A percentile compares a stretch with the other conserved stretches of the same genome.
Conservation (phyloP, 2,113 vertebrate species). For the Aspidoscelis tigris region DNA sequence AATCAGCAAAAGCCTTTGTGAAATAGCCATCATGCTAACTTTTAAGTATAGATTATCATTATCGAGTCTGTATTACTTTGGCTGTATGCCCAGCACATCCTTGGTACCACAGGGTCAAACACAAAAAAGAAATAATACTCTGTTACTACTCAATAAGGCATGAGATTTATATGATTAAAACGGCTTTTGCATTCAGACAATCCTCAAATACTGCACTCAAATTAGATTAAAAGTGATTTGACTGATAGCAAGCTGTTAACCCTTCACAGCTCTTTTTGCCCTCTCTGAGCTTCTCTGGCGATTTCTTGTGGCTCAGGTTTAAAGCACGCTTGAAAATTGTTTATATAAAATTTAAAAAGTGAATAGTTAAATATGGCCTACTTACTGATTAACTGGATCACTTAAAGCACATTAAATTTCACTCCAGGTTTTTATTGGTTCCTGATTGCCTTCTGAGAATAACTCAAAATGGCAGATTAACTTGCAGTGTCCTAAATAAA, state of each 20-base stretch:
- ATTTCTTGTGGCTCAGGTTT: conserved; percentile 59
- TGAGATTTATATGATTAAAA: conserved; percentile 66
- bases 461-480: neutral
- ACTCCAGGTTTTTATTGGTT: neutral
- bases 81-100: conserved; percentile 73
- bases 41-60: conserved; percentile 73
- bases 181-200: conserved; percentile 65
- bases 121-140: conserved; percentile 63
- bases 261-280: conserved; percentile 44
- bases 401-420: neutral
- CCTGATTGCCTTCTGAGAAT: neutral
- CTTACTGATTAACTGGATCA: neutral
- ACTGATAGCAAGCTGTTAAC: conserved; percentile 59
- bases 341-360: conserved; percentile 50
- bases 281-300: conserved; percentile 49
- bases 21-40: conserved; percentile 66
- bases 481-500: neutral
- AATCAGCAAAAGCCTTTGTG: conserved; percentile 38
- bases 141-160: conserved; percentile 67
- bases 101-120: conserved; percentile 73
- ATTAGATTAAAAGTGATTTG: conserved; percentile 69
- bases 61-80: conserved; percentile 69
- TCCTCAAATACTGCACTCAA: conserved; percentile 60
- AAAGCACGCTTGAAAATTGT: conserved; percentile 54
- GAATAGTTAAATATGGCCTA: neutral